Conservation (phyloP, 2,888 invertebrate genomes). For the Eupithecia vulgata region DNA sequence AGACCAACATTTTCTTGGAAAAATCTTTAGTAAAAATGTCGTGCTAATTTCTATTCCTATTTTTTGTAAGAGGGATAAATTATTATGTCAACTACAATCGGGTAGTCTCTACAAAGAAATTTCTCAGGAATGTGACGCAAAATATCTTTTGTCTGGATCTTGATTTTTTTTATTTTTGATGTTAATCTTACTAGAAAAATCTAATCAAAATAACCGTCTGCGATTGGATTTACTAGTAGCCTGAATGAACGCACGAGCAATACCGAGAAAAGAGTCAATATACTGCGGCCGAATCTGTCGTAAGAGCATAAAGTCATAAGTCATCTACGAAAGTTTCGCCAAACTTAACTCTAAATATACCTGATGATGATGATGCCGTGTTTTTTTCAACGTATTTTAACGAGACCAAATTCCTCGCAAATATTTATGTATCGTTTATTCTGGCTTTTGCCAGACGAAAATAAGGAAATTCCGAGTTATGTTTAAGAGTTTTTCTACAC, state of each 20-base stretch:
- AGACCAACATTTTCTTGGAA: neutral
- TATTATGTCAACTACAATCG: too few relatives aligned
- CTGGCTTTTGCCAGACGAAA: neutral
- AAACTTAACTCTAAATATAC: neutral
- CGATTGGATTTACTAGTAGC: too few relatives aligned
- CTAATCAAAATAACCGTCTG: too few relatives aligned
- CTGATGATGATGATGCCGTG: neutral
- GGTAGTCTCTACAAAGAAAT: neutral
- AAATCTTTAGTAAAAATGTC: neutral
- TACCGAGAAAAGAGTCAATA: neutral
- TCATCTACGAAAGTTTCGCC: too few relatives aligned
- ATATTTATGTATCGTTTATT: neutral
- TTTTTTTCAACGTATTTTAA: neutral
- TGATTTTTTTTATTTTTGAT: neutral
- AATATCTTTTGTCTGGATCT: neutral
- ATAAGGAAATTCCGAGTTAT: slow-evolving; percentile 1
- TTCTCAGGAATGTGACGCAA: neutral
- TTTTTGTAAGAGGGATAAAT: neutral
- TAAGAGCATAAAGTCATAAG: too few relatives aligned
- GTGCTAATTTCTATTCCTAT: neutral
- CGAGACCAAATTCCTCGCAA: neutral
- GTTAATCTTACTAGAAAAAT: too few relatives aligned
- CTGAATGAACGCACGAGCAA: neutral
- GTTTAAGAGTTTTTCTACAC: neutral
- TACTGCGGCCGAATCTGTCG: neutral